phyloP scores from a whole-genome alignment of 1,140 invertebrate species.

The Ostrea denselamellosa region DNA sequence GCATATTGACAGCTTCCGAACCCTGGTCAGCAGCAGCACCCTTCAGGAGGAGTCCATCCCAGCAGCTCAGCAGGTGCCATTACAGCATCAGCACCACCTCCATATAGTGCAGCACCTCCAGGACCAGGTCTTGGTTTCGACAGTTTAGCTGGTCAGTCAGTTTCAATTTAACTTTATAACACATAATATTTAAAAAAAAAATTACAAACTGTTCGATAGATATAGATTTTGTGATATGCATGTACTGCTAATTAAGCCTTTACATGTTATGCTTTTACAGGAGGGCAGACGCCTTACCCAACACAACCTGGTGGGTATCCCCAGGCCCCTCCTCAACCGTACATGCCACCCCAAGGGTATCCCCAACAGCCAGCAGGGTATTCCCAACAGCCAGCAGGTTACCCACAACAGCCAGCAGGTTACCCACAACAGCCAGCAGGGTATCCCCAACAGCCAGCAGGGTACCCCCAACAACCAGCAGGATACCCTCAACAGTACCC shows the following conservation, averaged over 20 bases:
- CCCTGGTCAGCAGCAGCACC: constrained; percentile 32
- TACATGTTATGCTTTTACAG: constrained; percentile 26
- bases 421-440: background rate
- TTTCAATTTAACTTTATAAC: background rate
- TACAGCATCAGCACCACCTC: constrained; percentile 46
- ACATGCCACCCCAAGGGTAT: constrained; percentile 51
- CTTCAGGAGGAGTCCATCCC: constrained; percentile 15
- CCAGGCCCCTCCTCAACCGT: constrained; percentile 43
- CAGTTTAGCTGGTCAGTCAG: constrained; percentile 39
- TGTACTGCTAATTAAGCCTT: background rate
- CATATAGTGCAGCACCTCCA: constrained; percentile 24
- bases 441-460: constrained; percentile 17
- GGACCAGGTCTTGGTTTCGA: constrained; percentile 45
- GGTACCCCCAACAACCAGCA: constrained; percentile 57
- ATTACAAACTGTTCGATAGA: background rate
- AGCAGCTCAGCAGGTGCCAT: background rate
- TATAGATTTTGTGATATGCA: background rate
- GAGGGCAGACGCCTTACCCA: constrained; percentile 45
- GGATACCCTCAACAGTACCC: constrained; percentile 43
- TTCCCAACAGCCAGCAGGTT: constrained; percentile 34
- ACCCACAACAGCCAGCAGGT: constrained; percentile 41
- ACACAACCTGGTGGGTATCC: constrained; percentile 32
- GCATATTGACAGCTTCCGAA: background rate
- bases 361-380: constrained; percentile 43
- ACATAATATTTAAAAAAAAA: background rate